phyloP scores from a whole-genome alignment of 2,797 vertebrate genomes.

The Pseudotriccus pelzelni region DNA sequence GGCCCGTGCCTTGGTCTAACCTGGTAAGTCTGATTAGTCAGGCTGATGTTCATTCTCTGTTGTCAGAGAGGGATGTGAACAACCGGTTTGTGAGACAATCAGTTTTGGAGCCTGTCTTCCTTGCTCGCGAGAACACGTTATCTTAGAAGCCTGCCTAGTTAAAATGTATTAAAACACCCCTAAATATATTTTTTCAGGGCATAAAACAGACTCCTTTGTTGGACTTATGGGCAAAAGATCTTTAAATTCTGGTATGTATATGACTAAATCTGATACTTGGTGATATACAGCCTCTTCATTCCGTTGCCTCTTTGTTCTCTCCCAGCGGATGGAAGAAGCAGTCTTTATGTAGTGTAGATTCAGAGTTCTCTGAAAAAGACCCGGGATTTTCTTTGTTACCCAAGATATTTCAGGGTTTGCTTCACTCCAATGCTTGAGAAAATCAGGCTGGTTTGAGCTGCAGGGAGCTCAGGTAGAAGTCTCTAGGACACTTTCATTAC shows the following conservation, averaged over 20 bases:
- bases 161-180: constrained; percentile 68
- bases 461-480: not conserved
- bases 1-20: not conserved
- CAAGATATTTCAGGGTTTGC: not conserved
- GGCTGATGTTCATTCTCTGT: not conserved
- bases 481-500: not conserved
- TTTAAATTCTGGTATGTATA: constrained; percentile 84
- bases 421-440: not conserved
- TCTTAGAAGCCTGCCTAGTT: constrained; percentile 38
- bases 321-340: not conserved
- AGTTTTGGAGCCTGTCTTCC: not conserved
- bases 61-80: not conserved
- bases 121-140: constrained; percentile 6
- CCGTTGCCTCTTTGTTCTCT: constrained; percentile 9
- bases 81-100: not conserved
- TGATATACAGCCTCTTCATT: constrained; percentile 2
- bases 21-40: not conserved
- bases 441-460: not conserved
- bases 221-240: constrained; percentile 87
- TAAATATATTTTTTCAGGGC: constrained; percentile 82
- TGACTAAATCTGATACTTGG: not conserved
- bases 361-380: not conserved
- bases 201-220: constrained; percentile 85
- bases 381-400: not conserved
- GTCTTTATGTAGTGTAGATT: not conserved